phyloP scores from a whole-genome alignment of 2,797 vertebrate species.

The Tangara arthus region DNA sequence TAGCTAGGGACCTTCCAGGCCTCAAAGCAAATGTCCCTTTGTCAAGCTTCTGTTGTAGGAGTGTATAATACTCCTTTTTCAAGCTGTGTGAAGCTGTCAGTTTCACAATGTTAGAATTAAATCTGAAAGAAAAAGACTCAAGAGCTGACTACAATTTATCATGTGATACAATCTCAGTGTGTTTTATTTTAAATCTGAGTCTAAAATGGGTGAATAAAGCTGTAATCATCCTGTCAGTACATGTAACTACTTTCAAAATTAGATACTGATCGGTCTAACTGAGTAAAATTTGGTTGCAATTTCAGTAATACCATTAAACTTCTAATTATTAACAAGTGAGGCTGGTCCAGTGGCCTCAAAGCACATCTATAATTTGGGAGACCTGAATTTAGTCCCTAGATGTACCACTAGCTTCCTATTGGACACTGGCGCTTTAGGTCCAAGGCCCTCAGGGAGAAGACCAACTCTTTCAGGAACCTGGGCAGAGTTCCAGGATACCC shows the following conservation, averaged over 20 bases:
- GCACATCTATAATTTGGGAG: not conserved
- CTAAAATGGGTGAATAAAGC: constrained; percentile 57
- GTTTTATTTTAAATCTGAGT: constrained; percentile 57
- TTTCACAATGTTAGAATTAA: constrained; percentile 23
- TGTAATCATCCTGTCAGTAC: constrained; percentile 59
- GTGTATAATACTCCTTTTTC: not conserved
- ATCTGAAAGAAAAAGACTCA: constrained; percentile 12
- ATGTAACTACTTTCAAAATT: constrained; percentile 55
- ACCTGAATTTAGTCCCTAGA: not conserved
- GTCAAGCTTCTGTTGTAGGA: not conserved
- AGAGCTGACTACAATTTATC: constrained; percentile 49
- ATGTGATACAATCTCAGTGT: constrained; percentile 48
- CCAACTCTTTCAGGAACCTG: not conserved
- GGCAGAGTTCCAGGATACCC: not conserved
- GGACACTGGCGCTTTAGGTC: not conserved
- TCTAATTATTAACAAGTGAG: not conserved
- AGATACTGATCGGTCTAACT: constrained; percentile 45
- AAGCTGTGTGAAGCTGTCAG: not conserved
- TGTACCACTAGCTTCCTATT: not conserved
- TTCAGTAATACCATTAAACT: constrained; percentile 26
- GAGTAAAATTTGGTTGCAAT: constrained; percentile 21
- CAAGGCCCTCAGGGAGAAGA: not conserved
- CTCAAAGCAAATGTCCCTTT: not conserved
- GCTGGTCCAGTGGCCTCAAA: not conserved
- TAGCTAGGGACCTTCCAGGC: not conserved